A percentile compares a stretch with the other conserved stretches of the same genome.
Evolutionary conservation across 2,888 invertebrate species (phyloP).

Genomic region (Drosophila mettleri): DNA sequence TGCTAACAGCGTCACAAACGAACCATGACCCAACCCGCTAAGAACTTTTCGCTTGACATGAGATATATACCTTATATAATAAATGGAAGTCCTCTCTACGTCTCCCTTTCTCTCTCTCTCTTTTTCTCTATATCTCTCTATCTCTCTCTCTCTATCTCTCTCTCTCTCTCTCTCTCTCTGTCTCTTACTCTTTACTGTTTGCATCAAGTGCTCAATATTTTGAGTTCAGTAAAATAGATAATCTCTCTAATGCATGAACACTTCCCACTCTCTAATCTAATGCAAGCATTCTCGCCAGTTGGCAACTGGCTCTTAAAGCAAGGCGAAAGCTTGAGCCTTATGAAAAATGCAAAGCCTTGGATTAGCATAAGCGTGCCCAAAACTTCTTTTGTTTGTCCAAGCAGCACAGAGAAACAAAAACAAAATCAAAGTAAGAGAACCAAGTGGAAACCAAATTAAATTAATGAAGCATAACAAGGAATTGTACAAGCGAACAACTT

Average conservation of each 20-base stretch:
- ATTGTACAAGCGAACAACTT: slow-evolving; percentile 54
- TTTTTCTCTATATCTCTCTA: neutral
- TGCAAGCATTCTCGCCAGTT: neutral
- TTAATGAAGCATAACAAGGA: slow-evolving; percentile 72
- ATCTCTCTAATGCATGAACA: neutral
- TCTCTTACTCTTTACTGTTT: too few relatives aligned
- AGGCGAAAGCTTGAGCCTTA: slow-evolving; percentile 33
- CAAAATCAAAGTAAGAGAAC: slow-evolving; percentile 16
- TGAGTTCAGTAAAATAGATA: neutral
- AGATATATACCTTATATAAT: neutral
- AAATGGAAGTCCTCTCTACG: neutral
- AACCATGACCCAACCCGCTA: too few relatives aligned
- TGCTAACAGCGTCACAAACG: neutral
- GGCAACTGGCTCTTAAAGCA: slow-evolving; percentile 13
- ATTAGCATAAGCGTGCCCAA: slow-evolving; percentile 68
- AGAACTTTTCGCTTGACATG: neutral
- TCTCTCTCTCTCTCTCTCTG: neutral
- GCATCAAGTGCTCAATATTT: neutral
- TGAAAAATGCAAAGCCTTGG: slow-evolving; percentile 49
- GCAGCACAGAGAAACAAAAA: neutral
- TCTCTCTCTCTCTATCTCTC: neutral
- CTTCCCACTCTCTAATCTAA: neutral
- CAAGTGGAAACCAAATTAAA: slow-evolving; percentile 65
- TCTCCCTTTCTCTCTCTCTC: neutral
- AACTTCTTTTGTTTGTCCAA: slow-evolving; percentile 42